Evolutionary conservation across 2,888 invertebrate genomes (phyloP).

Genomic region (Bruchidius siliquastri): DNA sequence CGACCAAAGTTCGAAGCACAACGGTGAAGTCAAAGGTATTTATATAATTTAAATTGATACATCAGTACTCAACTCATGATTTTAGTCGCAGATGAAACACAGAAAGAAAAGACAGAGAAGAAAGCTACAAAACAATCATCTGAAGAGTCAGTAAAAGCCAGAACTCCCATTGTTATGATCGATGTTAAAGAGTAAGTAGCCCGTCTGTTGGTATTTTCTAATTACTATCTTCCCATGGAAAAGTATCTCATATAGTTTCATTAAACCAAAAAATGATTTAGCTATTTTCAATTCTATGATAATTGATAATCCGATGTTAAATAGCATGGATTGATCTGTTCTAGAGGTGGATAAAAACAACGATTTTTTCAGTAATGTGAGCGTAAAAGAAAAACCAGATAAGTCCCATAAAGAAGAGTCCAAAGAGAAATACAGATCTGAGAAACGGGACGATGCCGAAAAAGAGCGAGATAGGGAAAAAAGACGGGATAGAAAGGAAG

Average conservation of each 20-base stretch:
- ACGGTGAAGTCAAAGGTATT: conserved; percentile 47
- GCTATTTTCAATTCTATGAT: too few species aligned
- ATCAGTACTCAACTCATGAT: not conserved
- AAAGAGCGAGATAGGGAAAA: conserved; percentile 59
- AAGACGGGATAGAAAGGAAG: conserved; percentile 54
- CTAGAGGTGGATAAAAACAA: conserved; percentile 2
- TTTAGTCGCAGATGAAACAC: conserved; percentile 19
- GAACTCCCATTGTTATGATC: conserved; percentile 24
- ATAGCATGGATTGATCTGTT: not conserved
- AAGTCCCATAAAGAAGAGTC: conserved; percentile 44
- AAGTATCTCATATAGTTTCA: too few species aligned
- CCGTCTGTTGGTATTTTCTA: too few species aligned
- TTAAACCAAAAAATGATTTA: too few species aligned
- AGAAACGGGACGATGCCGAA: conserved; percentile 56
- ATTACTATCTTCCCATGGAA: too few species aligned
- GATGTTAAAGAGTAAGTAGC: conserved; percentile 31
- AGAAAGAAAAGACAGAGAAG: conserved; percentile 36
- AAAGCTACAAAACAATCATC: conserved; percentile 28
- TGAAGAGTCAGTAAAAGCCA: conserved; percentile 31
- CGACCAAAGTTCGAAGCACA: conserved; percentile 42
- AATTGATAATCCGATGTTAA: too few species aligned
- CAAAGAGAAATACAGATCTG: conserved; percentile 53
- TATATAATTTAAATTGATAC: conserved; percentile 4
- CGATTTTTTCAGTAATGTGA: conserved; percentile 9
- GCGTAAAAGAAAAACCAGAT: conserved; percentile 39